These are phyloP conservation scores for Stegodyphus dumicola DNA, from an alignment of 1,140 invertebrate genomes.

Conservation along the genomic window DNA sequence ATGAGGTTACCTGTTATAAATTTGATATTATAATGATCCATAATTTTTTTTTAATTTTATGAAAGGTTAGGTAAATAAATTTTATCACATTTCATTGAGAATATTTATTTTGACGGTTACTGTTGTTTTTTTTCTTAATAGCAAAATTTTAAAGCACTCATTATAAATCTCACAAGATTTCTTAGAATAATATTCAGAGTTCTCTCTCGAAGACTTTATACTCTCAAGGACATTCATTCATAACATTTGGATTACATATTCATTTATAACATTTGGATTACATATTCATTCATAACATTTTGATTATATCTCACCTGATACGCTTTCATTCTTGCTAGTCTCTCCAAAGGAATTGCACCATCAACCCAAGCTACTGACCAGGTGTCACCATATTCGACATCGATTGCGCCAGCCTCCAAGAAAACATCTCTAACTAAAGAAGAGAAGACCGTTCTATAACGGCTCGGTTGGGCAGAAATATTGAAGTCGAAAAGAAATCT, in stretches of 20 bases:
- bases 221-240: neutral
- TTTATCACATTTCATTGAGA: too few species aligned
- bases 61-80: too few species aligned
- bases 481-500: too few species aligned
- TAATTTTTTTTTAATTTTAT: too few species aligned
- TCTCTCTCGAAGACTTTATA: neutral
- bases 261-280: neutral
- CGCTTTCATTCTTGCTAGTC: neutral
- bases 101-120: too few species aligned
- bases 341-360: neutral
- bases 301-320: slow-evolving; percentile 12
- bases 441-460: neutral
- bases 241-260: neutral
- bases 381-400: neutral
- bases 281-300: neutral
- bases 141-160: neutral
- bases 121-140: too few species aligned
- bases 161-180: neutral
- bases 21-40: too few species aligned
- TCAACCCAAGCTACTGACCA: slow-evolving; percentile 32
- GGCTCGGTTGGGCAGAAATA: too few species aligned
- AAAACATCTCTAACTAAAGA: slow-evolving; percentile 3
- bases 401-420: neutral
- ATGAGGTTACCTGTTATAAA: too few species aligned
- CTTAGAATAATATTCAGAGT: neutral